phyloP scores from a whole-genome alignment of 2,888 invertebrate species.

The Leptinotarsa haldemani region DNA sequence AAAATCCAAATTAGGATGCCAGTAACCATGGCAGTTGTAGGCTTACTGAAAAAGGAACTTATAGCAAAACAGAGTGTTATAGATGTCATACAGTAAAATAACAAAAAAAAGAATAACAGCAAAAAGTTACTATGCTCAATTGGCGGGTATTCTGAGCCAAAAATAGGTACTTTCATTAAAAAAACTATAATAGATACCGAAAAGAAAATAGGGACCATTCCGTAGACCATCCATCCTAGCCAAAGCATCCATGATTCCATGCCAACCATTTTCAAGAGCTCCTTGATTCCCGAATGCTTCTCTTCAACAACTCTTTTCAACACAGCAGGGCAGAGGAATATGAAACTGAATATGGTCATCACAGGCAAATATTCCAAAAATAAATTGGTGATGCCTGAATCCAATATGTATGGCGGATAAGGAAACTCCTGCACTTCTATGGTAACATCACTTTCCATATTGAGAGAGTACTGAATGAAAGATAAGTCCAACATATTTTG shows the following conservation, averaged over 20 bases:
- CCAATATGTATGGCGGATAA: conserved; percentile 65
- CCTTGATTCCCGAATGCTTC: conserved; percentile 74
- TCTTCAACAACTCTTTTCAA: conserved; percentile 71
- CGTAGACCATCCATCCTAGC: conserved; percentile 87
- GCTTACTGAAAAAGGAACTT: conserved; percentile 81
- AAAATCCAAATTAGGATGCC: conserved; percentile 62
- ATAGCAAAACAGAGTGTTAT: conserved; percentile 83
- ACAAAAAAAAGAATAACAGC: conserved; percentile 76
- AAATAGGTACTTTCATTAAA: conserved; percentile 71
- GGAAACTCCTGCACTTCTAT: conserved; percentile 70
- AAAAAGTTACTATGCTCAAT: conserved; percentile 76
- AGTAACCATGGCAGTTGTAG: conserved; percentile 58
- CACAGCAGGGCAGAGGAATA: conserved; percentile 69
- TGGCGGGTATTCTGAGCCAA: conserved; percentile 68
- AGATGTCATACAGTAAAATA: conserved; percentile 76
- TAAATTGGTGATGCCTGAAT: conserved; percentile 55
- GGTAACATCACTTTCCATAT: conserved; percentile 42
- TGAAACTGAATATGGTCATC: conserved; percentile 65
- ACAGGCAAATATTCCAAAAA: conserved; percentile 63
- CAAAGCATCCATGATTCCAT: conserved; percentile 86
- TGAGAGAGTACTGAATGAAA: conserved; percentile 64
- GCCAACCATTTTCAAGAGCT: conserved; percentile 94
- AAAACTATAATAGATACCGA: conserved; percentile 71
- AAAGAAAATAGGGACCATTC: conserved; percentile 75
- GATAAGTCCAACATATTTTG: conserved; percentile 73